Percentiles rank a stretch among this genome's conserved stretches.
Conservation (phyloP, 2,113 vertebrate species). For the Pterocles gutturalis region DNA sequence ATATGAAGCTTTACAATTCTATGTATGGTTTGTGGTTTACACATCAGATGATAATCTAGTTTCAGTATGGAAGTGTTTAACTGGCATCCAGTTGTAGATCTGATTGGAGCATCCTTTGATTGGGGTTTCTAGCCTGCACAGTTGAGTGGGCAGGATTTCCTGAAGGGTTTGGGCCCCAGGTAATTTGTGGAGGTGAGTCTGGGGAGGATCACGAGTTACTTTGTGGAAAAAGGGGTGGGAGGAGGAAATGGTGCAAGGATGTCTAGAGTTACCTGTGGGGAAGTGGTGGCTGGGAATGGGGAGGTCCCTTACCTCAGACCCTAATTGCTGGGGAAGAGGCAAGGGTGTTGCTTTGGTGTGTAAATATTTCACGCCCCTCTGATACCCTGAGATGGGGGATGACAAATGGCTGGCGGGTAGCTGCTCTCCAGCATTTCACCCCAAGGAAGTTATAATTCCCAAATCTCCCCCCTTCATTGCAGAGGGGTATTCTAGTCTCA, state of each 20-base stretch:
- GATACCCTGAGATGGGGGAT: neutral
- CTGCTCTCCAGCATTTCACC: neutral
- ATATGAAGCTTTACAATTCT: neutral
- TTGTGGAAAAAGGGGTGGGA: neutral
- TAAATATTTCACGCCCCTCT: neutral
- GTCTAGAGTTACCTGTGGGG: neutral
- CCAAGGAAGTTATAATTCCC: neutral
- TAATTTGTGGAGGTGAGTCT: neutral
- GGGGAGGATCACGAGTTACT: neutral
- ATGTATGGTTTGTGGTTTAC: constrained; percentile 30
- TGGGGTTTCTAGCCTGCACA: neutral
- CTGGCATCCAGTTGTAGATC: neutral
- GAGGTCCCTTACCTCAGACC: neutral
- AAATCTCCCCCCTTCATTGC: neutral
- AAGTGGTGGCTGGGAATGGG: neutral
- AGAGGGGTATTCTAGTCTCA: neutral
- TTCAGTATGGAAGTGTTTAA: constrained; percentile 15
- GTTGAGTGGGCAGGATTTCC: constrained; percentile 10
- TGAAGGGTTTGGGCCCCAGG: neutral
- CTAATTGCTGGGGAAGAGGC: neutral
- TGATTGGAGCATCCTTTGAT: constrained; percentile 25
- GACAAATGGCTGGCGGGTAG: neutral
- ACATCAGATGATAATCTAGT: constrained; percentile 4
- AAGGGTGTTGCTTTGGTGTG: neutral
- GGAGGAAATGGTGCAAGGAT: neutral